Evolutionary conservation across 2,797 vertebrate genomes (phyloP), one percentile per base, ranked within the genome.

Genomic region (Lutjanus argentimaculatus): DNA sequence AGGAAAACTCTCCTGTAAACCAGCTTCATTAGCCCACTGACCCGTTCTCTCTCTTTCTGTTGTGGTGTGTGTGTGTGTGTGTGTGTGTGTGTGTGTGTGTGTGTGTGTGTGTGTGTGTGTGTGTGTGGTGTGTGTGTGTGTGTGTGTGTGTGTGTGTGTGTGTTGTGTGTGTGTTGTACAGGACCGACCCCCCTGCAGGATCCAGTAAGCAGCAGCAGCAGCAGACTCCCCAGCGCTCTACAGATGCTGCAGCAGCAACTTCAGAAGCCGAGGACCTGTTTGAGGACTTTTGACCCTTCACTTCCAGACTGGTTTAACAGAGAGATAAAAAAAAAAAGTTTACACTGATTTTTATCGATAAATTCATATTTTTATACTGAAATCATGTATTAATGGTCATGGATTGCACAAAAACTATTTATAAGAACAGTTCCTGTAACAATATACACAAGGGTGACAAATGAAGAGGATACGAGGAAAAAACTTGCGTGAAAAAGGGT

Each of bases 241-340:
- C 80, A 72, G 78, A 85, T 30, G 94, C 91, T 51, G 89, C 92
- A 21, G 92, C 88, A 63, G 95, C 92, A 62, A 93, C 82, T 90
- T 93, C 92, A 46, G 92, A 95, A 76, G 92, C 92, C 0, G 97
- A 97, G 78, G 94, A 97, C 76, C 96, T 99, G 83, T 97, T 97
- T 72, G 93, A 95, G 30, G 95, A 97, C 90, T 95, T 98, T 43
- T 98, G 94, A 94, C 48, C 65, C 22, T 36, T 43, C 6, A 12
- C 36, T 3, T 42, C 17, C 25, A 49, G 7, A 15, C 67, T 2
- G n/a, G 14, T 30, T 56, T 30, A 2, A 16, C 16, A 17, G 51
- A 69, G 21, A 21, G 21, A 14, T 0, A 21, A 4, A 14, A 19
- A 49, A 49, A 6, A 11, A 19, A 22, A 2, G 22, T 57, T 30